These are phyloP conservation scores for Kryptolebias ocellatus DNA, from an alignment of 2,797 vertebrate genomes.

Conservation along the genomic window DNA sequence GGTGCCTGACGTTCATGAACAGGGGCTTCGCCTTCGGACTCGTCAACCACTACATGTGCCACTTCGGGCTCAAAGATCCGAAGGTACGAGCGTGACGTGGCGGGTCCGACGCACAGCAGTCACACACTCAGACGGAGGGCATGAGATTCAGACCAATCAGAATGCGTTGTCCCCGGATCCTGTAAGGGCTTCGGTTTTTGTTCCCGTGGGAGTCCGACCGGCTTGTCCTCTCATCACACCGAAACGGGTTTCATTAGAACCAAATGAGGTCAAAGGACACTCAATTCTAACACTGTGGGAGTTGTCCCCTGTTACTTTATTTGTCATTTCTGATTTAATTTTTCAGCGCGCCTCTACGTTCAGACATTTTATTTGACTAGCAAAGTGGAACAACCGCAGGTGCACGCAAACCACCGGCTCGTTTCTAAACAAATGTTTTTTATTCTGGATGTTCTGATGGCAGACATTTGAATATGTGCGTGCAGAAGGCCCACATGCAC, in stretches of 20 bases:
- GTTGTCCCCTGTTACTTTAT: too few species aligned
- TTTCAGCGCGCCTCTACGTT: not conserved
- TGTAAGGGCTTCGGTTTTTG: too few species aligned
- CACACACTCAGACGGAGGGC: not conserved
- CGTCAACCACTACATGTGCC: constrained; percentile 95
- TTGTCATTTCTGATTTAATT: not conserved
- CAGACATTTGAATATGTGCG: not conserved
- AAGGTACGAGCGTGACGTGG: constrained; percentile 82
- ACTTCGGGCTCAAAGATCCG: constrained; percentile 93
- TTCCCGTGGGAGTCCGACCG: too few species aligned
- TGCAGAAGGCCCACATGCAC: not conserved
- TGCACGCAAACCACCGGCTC: not conserved
- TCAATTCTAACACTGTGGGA: too few species aligned
- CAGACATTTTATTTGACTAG: constrained; percentile 47
- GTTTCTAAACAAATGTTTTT: constrained; percentile 6
- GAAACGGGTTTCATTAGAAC: not conserved
- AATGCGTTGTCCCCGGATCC: too few species aligned
- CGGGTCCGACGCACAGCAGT: not conserved
- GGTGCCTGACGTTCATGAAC: constrained; percentile 96
- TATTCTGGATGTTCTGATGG: not conserved
- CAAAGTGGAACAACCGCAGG: constrained; percentile 27
- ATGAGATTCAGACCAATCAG: too few species aligned
- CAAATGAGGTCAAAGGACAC: not conserved
- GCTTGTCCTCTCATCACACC: not conserved
- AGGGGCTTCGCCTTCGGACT: constrained; percentile 93